Evolutionary conservation across 2,888 invertebrate genomes (phyloP).

Genomic region (Tortricodes alternella): DNA sequence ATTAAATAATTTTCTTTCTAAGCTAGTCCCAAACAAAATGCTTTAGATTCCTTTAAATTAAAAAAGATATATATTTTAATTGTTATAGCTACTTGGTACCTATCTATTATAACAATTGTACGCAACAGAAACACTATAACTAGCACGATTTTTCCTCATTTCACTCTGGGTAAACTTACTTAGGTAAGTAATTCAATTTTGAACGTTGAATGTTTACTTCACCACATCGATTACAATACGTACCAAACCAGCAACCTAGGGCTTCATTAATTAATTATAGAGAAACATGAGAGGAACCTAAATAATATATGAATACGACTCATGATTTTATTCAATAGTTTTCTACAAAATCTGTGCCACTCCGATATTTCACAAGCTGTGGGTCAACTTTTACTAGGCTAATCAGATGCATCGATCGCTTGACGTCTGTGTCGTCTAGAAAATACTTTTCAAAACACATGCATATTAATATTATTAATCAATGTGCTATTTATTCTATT

Average conservation of each 20-base stretch:
- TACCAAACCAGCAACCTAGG: slow-evolving; percentile 1
- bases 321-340: slow-evolving; percentile 15
- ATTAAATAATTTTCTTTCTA: no score
- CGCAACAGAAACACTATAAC: no score
- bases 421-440: slow-evolving; percentile 12
- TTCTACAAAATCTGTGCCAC: slow-evolving; percentile 27
- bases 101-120: no score
- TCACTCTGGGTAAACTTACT: not conserved
- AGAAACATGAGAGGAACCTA: not conserved
- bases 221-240: not conserved
- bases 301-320: not conserved
- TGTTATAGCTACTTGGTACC: no score
- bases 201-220: not conserved
- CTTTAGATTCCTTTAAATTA: no score
- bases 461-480: slow-evolving; percentile 13
- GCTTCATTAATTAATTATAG: not conserved
- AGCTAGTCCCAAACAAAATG: no score
- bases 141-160: not conserved
- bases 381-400: slow-evolving; percentile 35
- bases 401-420: slow-evolving; percentile 21
- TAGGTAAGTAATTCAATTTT: no score
- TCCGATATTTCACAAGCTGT: slow-evolving; percentile 34
- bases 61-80: no score
- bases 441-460: slow-evolving; percentile 20
- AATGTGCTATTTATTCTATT: not conserved